Base-by-base conservation (phyloP, 2,888 invertebrate species). In the Lacanobia wlatinum region DNA sequence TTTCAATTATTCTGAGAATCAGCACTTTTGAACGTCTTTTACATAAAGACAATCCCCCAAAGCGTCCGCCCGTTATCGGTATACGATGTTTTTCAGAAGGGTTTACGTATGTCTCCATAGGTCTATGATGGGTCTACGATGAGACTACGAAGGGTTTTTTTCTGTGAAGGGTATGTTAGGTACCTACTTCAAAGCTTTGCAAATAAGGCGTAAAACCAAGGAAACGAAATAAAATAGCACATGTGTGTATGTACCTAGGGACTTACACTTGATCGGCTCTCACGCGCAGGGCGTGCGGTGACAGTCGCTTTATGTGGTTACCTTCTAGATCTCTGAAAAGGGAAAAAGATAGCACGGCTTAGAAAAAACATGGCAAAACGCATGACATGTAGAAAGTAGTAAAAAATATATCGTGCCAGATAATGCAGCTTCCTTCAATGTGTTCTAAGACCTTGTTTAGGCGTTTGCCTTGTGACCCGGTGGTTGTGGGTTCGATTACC, bases 231-330 rank as follows among this genome's bases (percentile, higher is more conserved):
- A 84, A 89, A 87, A 85, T 86, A 91, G 82, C 85, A 85, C 82
- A 87, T 75, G 76, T 77, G 73, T 80, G 87, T 93, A 91, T 92
- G 87, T 93, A 94, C 93, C 93, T 94, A 92, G 73, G 88, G 92
- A 97, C 98, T 97, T 97, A 98, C 98, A 98, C 96, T 97, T 98
- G 97, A 91, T 97, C 97, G 84, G 97, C 97, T 89, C 97, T 97
- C 76, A 98, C 97, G 82, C 96, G 97, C 71, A 98, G 96, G 59
- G 97, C 97, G 91, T 97, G 97, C 59, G 96, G 91, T 14, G 96
- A 93, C 70, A 98, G 95, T 70, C 94, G 96, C 86, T 95, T 96
- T 74, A 98, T 97, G 90, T 97, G 97, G 93, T 98, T 98, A 48
- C 97, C 97, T 90, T 98, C 98, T 89, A 98, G 94, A 91, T 98